Evolutionary conservation across 1,140 invertebrate species (phyloP).

Genomic region (Paracyclopina nana): DNA sequence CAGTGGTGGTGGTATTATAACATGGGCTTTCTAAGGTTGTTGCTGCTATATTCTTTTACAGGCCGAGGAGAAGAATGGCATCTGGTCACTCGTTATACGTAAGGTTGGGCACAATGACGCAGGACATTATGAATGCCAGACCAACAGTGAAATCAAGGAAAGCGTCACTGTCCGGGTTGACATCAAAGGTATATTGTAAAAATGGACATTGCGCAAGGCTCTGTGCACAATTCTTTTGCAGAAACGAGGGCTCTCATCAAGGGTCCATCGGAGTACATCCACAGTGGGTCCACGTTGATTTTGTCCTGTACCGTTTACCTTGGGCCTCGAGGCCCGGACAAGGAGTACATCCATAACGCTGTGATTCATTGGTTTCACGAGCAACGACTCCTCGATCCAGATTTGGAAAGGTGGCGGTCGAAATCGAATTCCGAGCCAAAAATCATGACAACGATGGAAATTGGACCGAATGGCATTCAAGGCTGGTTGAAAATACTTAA

Average conservation of each 20-base stretch:
- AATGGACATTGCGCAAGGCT: too few relatives aligned
- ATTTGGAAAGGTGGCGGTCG: constrained; percentile 1
- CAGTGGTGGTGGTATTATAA: too few relatives aligned
- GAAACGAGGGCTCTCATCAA: not conserved
- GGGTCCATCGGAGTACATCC: constrained; percentile 2
- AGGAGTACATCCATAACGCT: constrained; percentile 6
- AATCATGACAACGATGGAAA: not conserved
- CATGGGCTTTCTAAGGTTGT: too few relatives aligned
- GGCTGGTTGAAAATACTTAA: constrained; percentile 7
- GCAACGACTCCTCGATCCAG: constrained; percentile 10
- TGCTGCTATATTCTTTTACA: too few relatives aligned
- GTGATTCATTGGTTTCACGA: constrained; percentile 15
- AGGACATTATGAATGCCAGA: constrained; percentile 1
- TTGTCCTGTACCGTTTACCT: constrained; percentile 1
- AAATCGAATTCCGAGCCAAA: not conserved
- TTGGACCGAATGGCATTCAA: not conserved
- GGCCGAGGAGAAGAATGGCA: not conserved
- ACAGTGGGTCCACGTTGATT: not conserved
- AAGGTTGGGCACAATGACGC: constrained; percentile 1
- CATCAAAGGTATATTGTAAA: not conserved
- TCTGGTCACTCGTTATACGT: not conserved
- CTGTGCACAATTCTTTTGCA: too few relatives aligned
- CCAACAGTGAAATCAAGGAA: constrained; percentile 1
- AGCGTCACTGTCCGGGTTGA: not conserved
- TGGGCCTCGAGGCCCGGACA: not conserved